Evolutionary conservation across 2,797 vertebrate genomes (phyloP), one percentile per base, ranked within the genome.

Genomic region (Scolopax rusticola): DNA sequence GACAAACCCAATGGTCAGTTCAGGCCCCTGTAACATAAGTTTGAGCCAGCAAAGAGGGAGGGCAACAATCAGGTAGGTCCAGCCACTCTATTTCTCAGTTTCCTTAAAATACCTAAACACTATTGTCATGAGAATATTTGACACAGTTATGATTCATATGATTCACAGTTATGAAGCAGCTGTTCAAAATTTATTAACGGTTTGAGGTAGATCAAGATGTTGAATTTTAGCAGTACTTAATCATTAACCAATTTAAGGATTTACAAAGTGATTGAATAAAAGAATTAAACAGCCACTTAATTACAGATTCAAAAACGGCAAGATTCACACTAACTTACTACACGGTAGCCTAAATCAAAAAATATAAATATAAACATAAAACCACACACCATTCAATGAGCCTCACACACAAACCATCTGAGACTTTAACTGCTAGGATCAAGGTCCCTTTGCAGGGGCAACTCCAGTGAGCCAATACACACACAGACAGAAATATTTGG

Each of bases 21-120:
- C 63, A 67, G 20, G 67, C 11, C 21, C 64, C 86, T 92, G 30
- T 30, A 82, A 40, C 68, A 32, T 73, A 90, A 93, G 80, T 85
- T 20, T 79, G 40, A 92, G 91, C 64, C 80, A 89, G 69, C 60
- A 59, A 12, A 87, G 65, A 53, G 36, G 87, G 36, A 94, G 12
- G 18, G 28, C 45, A 91, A 93, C 51, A 94, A 81, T 43, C 76
- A 87, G 8, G 18, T 56, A 60, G 25, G 38, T 60, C 73, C 86
- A 88, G 94, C 2, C 60, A 3, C 60, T 87, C 65, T 84, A 92
- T 59, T 67, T 94, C 85, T 92, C 56, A 54, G 60, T 95, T 97
- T 93, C 89, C 59, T 76, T 95, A 96, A 96, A 96, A 96, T 84
- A 89, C 57, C 51, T 90, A 87, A 97, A 97, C 36, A 12, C 18